These are phyloP conservation scores for Stictonetta naevosa DNA, from an alignment of 2,113 vertebrate species.

Conservation along the genomic window DNA sequence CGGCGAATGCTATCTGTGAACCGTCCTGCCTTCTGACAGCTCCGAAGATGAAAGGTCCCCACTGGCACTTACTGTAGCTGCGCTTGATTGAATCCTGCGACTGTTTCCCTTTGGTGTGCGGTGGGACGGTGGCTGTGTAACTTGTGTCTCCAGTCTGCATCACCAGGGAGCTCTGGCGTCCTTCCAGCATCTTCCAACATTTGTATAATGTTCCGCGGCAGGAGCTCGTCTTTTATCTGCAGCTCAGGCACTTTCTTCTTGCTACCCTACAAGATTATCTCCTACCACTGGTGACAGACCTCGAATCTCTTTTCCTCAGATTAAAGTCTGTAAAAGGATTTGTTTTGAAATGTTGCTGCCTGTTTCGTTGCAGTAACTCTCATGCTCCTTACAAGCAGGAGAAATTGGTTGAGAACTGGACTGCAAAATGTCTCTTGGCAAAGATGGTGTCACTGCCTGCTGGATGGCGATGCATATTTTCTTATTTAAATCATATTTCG, in stretches of 20 bases:
- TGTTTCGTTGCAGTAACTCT: not conserved
- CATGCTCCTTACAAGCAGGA: not conserved
- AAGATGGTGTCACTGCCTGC: not conserved
- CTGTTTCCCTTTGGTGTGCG: not conserved
- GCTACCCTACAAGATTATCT: conserved; percentile 33
- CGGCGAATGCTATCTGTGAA: not conserved
- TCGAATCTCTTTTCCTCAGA: conserved; percentile 46
- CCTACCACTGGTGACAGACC: not conserved
- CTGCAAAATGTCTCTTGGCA: not conserved
- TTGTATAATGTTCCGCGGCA: not conserved
- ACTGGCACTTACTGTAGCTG: not conserved
- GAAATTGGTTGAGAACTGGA: not conserved
- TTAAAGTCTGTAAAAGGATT: conserved; percentile 47
- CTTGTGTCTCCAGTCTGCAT: not conserved
- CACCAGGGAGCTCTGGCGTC: conserved; percentile 39
- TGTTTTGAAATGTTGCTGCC: conserved; percentile 25
- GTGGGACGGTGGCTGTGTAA: not conserved
- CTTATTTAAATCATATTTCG: not conserved
- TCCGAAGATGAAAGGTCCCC: conserved; percentile 26
- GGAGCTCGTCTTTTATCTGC: conserved; percentile 41
- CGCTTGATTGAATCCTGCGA: not conserved
- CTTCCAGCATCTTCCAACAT: conserved; percentile 3
- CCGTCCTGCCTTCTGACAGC: not conserved
- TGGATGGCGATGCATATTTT: not conserved
- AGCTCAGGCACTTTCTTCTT: conserved; percentile 36